Percentiles rank a stretch among this genome's conserved stretches.
phyloP scores from a whole-genome alignment of 2,113 vertebrate genomes.

The Serilophus lunatus region DNA sequence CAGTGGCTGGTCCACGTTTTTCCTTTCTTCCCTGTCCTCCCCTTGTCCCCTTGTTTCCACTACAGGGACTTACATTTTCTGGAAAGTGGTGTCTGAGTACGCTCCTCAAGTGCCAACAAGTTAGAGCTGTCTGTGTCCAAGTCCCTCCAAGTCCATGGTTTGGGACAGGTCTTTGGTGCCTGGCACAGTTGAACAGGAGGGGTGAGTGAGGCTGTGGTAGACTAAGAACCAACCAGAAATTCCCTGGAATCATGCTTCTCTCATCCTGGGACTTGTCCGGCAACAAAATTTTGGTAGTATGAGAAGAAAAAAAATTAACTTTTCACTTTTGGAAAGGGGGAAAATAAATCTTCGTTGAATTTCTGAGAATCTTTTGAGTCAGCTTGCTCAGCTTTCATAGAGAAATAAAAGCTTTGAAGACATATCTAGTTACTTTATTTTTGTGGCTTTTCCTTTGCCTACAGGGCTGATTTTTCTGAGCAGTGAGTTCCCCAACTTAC shows the following conservation, averaged over 20 bases:
- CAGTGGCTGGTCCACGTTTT: not conserved
- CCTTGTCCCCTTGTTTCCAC: not conserved
- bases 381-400: not conserved
- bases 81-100: not conserved
- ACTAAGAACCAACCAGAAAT: not conserved
- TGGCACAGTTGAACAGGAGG: not conserved
- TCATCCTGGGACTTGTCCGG: not conserved
- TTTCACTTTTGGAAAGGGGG: not conserved
- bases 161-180: not conserved
- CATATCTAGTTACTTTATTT: not conserved
- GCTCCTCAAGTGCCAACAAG: not conserved
- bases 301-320: not conserved
- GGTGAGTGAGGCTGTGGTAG: not conserved
- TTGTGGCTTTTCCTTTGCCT: not conserved
- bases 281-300: not conserved
- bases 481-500: not conserved
- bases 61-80: not conserved
- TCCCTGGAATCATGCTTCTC: not conserved
- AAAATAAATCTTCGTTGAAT: not conserved
- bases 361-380: not conserved
- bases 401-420: not conserved
- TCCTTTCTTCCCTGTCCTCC: not conserved
- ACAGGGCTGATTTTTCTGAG: not conserved
- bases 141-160: accelerated
- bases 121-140: not conserved